phyloP scores from a whole-genome alignment of 2,797 vertebrate genomes.

The Megaceryle alcyon region DNA sequence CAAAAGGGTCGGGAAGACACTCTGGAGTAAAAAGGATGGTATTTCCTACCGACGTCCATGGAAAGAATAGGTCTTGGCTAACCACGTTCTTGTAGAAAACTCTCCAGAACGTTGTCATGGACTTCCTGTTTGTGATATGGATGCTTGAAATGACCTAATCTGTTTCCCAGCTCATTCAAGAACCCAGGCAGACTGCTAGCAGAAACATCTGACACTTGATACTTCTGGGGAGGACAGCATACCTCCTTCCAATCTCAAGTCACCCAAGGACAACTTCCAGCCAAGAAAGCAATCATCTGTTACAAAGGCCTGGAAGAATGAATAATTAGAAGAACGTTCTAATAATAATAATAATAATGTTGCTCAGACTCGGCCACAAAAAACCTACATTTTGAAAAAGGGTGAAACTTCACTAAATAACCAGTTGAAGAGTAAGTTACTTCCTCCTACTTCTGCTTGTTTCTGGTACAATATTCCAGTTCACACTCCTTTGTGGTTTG shows the following conservation, averaged over 20 bases:
- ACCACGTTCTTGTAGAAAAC: neutral
- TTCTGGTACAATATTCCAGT: neutral
- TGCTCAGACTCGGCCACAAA: neutral
- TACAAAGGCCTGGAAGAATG: neutral
- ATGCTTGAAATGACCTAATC: neutral
- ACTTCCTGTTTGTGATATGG: neutral
- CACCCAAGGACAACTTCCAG: neutral
- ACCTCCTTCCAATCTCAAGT: neutral
- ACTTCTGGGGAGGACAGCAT: neutral
- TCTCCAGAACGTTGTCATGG: neutral
- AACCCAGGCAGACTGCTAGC: neutral
- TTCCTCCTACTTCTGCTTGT: neutral
- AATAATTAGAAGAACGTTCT: neutral
- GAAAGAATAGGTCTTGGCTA: neutral
- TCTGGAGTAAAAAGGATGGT: neutral
- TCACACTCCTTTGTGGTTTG: neutral
- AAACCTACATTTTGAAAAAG: neutral
- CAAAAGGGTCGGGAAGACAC: neutral
- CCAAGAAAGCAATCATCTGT: neutral
- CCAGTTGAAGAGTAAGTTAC: neutral
- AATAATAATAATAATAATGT: neutral
- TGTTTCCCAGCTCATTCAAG: constrained; percentile 27
- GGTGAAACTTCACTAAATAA: neutral
- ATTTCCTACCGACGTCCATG: neutral
- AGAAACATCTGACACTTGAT: neutral